Base-by-base conservation (phyloP, 2,113 vertebrate genomes). In the Stictonetta naevosa region DNA sequence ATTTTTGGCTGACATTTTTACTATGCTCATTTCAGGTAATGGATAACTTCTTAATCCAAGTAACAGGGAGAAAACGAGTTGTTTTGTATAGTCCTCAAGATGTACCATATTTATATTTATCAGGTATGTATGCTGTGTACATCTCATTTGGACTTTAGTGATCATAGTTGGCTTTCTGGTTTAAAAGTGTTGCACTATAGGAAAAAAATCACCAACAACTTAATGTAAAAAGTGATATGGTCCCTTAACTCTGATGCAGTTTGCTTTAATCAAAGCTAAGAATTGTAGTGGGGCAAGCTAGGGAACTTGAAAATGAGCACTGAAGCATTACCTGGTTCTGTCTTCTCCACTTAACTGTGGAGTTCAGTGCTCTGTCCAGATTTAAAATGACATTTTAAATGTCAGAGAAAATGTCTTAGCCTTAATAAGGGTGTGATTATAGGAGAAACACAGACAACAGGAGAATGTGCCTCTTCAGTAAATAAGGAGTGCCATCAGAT, bases 11-110 rank as follows among this genome's bases (percentile, higher is more conserved):
- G 73, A 94, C 42, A n/a, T 78, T 11, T 8, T 80, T 86, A 20
- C 50, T 92, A 7, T 29, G 12, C 7, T 90, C 23, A 36, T 91
- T 97, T 34, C 92, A 99, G 99, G 99, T 99, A 94, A 99, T 99
- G 99, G 99, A 99, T 97, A 99, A 99, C 95, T 97, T 99, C 94
- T 97, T 99, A 97, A 99, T 99, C 96, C 99, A 99, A 98, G 98
- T 99, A 94, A 99, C 97, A 1, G 99, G 99, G 42, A 99, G 60
- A 94, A 99, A 99, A 95, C 96, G 98, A 88, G 98, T 99, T 79
- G 96, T 98, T 67, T 94, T 99, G 8, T 99, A 98, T 93, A 99
- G 98, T 96, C 99, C 99, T 88, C 98, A 91, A 95, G 99, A 99
- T 97, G 98, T 99, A 52, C 96, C 98, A 3, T 98, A 99, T 97